A percentile compares a stretch with the other conserved stretches of the same genome.
These are phyloP conservation scores for Scomber scombrus DNA, from an alignment of 2,113 vertebrate species.

Conservation along the genomic window DNA sequence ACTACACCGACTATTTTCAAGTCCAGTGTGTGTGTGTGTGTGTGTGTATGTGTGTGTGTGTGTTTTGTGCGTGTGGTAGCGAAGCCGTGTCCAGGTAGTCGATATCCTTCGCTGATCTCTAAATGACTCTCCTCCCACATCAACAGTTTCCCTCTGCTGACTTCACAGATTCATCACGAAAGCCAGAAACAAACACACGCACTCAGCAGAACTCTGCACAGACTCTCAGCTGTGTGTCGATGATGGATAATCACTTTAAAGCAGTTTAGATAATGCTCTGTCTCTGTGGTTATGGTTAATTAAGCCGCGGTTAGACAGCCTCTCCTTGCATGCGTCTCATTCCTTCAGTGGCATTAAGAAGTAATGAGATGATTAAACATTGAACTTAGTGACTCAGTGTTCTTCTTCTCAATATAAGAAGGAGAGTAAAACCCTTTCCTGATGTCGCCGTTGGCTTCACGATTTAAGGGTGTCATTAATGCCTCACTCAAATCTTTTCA, in stretches of 20 bases:
- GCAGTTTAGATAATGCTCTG: conserved; percentile 14
- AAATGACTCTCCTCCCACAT: neutral
- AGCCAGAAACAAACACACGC: conserved; percentile 32
- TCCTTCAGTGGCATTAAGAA: conserved; percentile 16
- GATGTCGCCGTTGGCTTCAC: neutral
- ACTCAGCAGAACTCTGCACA: conserved; percentile 31
- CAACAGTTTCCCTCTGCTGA: conserved; percentile 49
- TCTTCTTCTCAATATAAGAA: conserved; percentile 4
- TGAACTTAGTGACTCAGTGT: neutral
- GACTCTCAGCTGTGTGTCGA: conserved; percentile 15
- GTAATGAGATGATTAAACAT: conserved; percentile 31
- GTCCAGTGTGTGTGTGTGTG: neutral
- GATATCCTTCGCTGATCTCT: conserved; percentile 52
- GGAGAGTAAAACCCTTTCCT: neutral
- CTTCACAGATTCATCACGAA: conserved; percentile 50
- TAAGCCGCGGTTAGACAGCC: conserved; percentile 7
- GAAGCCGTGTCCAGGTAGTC: conserved; percentile 16
- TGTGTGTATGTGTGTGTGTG: conserved; percentile 9
- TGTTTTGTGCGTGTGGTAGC: neutral
- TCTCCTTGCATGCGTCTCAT: neutral
- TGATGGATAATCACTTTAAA: neutral
- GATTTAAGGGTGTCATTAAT: neutral
- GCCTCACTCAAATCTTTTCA: neutral
- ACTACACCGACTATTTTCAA: no score
- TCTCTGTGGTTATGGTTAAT: conserved; percentile 35